Percentiles rank a stretch among this genome's conserved stretches.
Conservation (phyloP, 2,797 vertebrate genomes). For the Rhadinocentrus ornatus region DNA sequence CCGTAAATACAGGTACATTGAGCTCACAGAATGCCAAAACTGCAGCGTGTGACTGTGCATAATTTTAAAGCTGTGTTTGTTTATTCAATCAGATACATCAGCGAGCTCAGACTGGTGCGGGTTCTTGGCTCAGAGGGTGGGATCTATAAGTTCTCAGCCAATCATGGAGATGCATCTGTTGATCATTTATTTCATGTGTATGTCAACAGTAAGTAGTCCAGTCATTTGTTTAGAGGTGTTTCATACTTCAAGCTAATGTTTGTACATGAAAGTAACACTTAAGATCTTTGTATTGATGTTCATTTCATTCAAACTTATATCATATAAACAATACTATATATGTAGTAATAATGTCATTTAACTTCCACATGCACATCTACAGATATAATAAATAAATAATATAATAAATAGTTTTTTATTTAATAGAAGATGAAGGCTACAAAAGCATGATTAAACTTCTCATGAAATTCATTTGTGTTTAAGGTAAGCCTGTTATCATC, state of each 20-base stretch:
- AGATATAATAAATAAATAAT: too few relatives aligned
- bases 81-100: constrained; percentile 83
- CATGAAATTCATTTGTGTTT: not conserved
- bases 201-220: constrained; percentile 90
- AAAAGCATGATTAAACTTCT: not conserved
- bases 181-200: constrained; percentile 89
- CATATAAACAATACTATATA: too few relatives aligned
- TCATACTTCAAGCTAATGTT: not conserved
- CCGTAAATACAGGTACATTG: constrained; percentile 88
- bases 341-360: too few relatives aligned
- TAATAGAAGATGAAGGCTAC: not conserved
- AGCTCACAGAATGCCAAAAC: not conserved
- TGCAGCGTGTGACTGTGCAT: not conserved
- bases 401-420: too few relatives aligned
- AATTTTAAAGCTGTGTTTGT: not conserved
- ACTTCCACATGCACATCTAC: too few relatives aligned
- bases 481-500: constrained; percentile 93
- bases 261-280: not conserved
- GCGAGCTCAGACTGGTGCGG: constrained; percentile 91
- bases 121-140: constrained; percentile 92
- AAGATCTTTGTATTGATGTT: not conserved
- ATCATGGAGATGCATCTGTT: constrained; percentile 87
- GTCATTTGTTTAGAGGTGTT: not conserved
- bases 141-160: constrained; percentile 90
- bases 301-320: not conserved